Evolutionary conservation across 2,113 vertebrate species (phyloP).

Genomic region (Nesogale talazaci): DNA sequence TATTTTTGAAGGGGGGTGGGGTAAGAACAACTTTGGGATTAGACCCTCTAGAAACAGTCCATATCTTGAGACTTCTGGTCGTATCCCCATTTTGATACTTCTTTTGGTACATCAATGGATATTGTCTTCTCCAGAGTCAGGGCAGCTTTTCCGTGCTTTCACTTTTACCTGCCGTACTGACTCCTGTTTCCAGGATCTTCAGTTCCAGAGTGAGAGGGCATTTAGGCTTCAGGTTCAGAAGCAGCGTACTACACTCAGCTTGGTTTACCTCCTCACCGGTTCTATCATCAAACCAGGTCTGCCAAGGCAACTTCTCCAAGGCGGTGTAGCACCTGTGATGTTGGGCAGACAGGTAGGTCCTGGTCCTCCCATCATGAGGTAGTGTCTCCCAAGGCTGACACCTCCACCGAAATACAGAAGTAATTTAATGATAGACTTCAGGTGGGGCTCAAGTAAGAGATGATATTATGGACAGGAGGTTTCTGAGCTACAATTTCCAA

Average conservation of each 20-base stretch:
- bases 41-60: not conserved
- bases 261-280: not conserved
- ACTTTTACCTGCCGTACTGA: not conserved
- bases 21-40: not conserved
- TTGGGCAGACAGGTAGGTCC: not conserved
- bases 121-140: not conserved
- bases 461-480: not conserved
- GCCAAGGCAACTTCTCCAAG: not conserved
- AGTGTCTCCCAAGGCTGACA: conserved; percentile 57
- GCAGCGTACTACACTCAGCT: not conserved
- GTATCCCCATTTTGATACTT: not conserved
- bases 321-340: not conserved
- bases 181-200: not conserved
- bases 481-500: conserved; percentile 68
- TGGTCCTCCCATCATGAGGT: conserved; percentile 46
- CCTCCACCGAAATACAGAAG: conserved; percentile 32
- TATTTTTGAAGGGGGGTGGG: not conserved
- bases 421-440: conserved; percentile 70
- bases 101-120: not conserved
- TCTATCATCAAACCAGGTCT: not conserved
- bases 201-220: not conserved
- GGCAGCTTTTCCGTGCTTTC: not conserved
- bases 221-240: not conserved
- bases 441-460: conserved; percentile 30
- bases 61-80: not conserved